Conservation (phyloP, 2,797 vertebrate species). For the Petrocephalus sullivani region DNA sequence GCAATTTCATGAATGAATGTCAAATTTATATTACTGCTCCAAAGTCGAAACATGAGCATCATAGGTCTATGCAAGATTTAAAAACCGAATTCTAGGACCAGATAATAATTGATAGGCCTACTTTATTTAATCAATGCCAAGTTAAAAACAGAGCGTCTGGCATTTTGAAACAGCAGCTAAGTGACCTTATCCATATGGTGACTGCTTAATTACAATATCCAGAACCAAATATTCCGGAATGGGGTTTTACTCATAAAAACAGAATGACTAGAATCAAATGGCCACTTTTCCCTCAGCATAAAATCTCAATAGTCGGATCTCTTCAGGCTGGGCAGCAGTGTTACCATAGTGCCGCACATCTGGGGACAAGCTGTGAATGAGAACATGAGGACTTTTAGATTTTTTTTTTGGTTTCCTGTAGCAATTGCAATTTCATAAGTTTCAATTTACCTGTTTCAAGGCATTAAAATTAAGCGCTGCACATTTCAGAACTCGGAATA, state of each 20-base stretch:
- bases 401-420: neutral
- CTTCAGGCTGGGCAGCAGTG: neutral
- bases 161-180: neutral
- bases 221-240: neutral
- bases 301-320: neutral
- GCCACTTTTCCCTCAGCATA: neutral
- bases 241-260: neutral
- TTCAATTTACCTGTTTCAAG: neutral
- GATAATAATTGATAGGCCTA: neutral
- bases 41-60: neutral
- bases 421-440: neutral
- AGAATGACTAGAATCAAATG: neutral
- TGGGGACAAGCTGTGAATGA: neutral
- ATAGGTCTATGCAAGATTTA: neutral
- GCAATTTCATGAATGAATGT: neutral
- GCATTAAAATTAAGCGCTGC: neutral
- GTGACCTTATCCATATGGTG: neutral
- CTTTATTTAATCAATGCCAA: neutral
- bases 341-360: neutral
- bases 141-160: neutral
- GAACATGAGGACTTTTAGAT: neutral
- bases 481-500: neutral
- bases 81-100: neutral
- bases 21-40: neutral
- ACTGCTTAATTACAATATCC: neutral